phyloP scores from a whole-genome alignment of 1,140 invertebrate genomes.

The Nymphalis io region DNA sequence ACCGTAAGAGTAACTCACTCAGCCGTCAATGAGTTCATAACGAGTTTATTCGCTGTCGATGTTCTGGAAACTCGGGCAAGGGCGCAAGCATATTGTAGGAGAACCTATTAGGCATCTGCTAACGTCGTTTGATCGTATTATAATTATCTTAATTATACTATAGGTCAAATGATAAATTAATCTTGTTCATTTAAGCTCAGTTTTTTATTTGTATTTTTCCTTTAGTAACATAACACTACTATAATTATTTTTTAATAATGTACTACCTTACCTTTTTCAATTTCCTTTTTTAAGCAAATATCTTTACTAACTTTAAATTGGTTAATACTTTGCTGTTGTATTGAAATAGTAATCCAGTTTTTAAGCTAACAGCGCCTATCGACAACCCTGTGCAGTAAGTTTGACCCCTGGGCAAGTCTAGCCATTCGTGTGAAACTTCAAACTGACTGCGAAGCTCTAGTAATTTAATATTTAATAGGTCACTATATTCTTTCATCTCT shows the following conservation, averaged over 20 bases:
- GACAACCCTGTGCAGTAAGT: conserved; percentile 35
- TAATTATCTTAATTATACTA: background rate
- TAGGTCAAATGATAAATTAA: background rate
- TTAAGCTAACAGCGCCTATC: conserved; percentile 24
- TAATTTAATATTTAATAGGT: conserved; percentile 43
- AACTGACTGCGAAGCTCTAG: conserved; percentile 34
- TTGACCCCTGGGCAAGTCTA: conserved; percentile 23
- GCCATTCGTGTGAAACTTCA: conserved; percentile 37
- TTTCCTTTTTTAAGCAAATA: too few relatives aligned
- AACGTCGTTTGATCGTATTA: conserved; percentile 22
- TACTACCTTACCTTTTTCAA: too few relatives aligned
- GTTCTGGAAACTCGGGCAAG: conserved; percentile 76
- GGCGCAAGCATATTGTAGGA: conserved; percentile 44
- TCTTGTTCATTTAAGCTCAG: background rate
- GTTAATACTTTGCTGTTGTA: background rate
- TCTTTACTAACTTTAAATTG: too few relatives aligned
- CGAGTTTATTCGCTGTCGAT: conserved; percentile 66
- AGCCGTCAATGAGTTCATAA: conserved; percentile 65
- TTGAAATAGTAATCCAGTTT: background rate
- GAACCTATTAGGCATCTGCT: conserved; percentile 16
- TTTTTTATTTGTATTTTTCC: too few relatives aligned
- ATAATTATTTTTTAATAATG: too few relatives aligned
- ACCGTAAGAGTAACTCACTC: conserved; percentile 65
- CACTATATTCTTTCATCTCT: conserved; percentile 26
- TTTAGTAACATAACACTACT: too few relatives aligned